Percentiles rank a stretch among this genome's conserved stretches.
Evolutionary conservation across 2,113 vertebrate genomes (phyloP).

Genomic region (Pipa parva): DNA sequence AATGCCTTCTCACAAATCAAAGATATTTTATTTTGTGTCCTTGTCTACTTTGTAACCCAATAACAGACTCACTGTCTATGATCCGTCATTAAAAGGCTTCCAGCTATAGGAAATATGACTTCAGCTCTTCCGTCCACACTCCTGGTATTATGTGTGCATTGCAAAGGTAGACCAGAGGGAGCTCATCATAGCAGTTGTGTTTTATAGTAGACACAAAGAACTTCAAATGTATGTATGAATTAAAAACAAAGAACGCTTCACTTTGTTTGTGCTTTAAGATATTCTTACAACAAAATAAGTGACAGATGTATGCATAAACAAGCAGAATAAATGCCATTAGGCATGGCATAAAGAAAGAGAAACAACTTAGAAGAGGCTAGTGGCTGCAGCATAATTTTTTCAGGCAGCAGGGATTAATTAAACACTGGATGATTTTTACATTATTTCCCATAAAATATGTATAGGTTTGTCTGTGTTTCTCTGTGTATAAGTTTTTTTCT

Average conservation of each 20-base stretch:
- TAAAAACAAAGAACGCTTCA: slow-evolving; percentile 33
- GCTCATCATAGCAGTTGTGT: slow-evolving; percentile 29
- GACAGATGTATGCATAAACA: slow-evolving; percentile 10
- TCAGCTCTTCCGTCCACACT: slow-evolving; percentile 17
- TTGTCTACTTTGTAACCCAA: slow-evolving; percentile 8
- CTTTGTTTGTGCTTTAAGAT: slow-evolving; percentile 17
- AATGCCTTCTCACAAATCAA: slow-evolving; percentile 26
- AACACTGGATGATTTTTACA: slow-evolving; percentile 21
- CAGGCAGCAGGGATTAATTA: slow-evolving; percentile 35
- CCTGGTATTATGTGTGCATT: slow-evolving; percentile 23
- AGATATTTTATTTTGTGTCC: slow-evolving; percentile 11
- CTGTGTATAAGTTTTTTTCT: neutral
- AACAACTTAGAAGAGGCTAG: slow-evolving; percentile 17
- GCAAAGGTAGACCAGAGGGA: slow-evolving; percentile 34
- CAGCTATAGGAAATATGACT: slow-evolving; percentile 27
- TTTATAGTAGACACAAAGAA: slow-evolving; percentile 37
- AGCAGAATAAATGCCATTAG: slow-evolving; percentile 23
- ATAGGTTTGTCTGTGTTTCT: slow-evolving; percentile 3
- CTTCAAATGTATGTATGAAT: slow-evolving; percentile 36
- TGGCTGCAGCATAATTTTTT: slow-evolving; percentile 12
- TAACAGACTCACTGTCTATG: slow-evolving; percentile 18
- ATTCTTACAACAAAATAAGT: slow-evolving; percentile 29
- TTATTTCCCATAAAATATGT: slow-evolving; percentile 40
- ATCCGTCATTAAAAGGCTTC: slow-evolving; percentile 30
- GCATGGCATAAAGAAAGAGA: slow-evolving; percentile 21